A percentile compares a stretch with the other conserved stretches of the same genome.
phyloP scores from a whole-genome alignment of 2,113 vertebrate genomes.

The Natator depressus region DNA sequence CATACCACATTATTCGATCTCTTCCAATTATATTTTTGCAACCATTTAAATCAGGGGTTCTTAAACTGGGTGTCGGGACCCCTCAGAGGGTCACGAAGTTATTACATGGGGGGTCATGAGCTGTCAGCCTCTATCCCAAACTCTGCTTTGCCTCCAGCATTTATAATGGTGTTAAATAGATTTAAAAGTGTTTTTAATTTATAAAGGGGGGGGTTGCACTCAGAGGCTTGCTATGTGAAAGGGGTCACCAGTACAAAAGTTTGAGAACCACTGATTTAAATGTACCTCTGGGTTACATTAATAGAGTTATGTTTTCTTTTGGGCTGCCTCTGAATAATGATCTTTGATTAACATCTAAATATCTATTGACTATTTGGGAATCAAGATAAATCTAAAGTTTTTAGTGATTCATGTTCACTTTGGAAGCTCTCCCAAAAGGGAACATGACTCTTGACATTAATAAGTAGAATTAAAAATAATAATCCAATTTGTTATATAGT shows the following conservation, averaged over 20 bases:
- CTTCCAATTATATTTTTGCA: constrained; percentile 32
- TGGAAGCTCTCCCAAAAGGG: background rate
- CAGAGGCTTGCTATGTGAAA: no score
- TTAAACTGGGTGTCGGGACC: no score
- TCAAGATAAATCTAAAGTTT: background rate
- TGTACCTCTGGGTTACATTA: background rate
- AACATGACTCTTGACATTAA: background rate
- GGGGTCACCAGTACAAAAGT: no score
- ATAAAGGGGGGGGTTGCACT: no score
- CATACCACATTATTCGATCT: background rate
- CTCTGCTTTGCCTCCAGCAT: no score
- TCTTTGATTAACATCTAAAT: background rate
- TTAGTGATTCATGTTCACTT: background rate
- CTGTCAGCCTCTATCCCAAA: no score
- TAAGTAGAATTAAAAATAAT: background rate
- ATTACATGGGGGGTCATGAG: no score
- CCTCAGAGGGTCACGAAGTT: no score
- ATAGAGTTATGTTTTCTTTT: background rate
- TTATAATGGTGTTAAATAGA: no score
- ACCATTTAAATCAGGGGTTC: background rate
- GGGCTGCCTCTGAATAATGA: background rate
- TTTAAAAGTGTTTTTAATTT: no score
- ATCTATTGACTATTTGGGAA: background rate
- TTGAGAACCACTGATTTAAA: background rate
- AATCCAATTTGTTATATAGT: background rate